Evolutionary conservation across 2,888 invertebrate genomes (phyloP), one percentile per base, ranked within the genome.

Genomic region (Xylophagus ater): DNA sequence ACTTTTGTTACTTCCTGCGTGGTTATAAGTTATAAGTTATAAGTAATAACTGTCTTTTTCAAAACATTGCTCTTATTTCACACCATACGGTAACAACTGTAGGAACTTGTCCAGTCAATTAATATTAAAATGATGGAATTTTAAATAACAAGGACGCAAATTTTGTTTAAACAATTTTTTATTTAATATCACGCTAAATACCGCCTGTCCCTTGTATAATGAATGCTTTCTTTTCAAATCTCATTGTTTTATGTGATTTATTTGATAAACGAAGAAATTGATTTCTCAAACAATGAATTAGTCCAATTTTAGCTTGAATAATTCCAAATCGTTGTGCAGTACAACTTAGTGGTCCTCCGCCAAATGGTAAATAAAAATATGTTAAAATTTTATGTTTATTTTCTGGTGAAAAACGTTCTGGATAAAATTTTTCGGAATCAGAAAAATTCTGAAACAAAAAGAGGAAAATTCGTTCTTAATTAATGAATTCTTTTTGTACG

Each of bases 331-430:
- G 57, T 48, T 65, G 64, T 0, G 65, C 65, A 40, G 65, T 62
- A 41, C 66, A 65, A 28, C 53, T 57, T 36, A 61, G 64, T 8
- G 62, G 63, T 18, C 66, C 65, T 26, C 55, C 45, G 7, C 65
- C 65, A 32, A 65, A 66, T 15, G 65, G 65, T 51, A 66, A 53
- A 44, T 61, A 65, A 4, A 60, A 56, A 31, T 57, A 62, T 2
- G 62, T 58, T 3, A 44, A 49, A 21, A 60, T 54, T 4, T 51
- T 49, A n/a, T 54, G 49, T 3, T 58, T 58, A 26, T 64, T 62
- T 29, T 52, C 52, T 4, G 53, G 15, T 0, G 64, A 55, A 47
- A 66, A 66, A 14, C 66, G 54, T 41, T 66, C 64, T 3, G 66
- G 66, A 26, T 57, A 49, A 26, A 65, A 66, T 20, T 50, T 47